Evolutionary conservation across 2,113 vertebrate species (phyloP).

Genomic region (Aplodontia rufa): DNA sequence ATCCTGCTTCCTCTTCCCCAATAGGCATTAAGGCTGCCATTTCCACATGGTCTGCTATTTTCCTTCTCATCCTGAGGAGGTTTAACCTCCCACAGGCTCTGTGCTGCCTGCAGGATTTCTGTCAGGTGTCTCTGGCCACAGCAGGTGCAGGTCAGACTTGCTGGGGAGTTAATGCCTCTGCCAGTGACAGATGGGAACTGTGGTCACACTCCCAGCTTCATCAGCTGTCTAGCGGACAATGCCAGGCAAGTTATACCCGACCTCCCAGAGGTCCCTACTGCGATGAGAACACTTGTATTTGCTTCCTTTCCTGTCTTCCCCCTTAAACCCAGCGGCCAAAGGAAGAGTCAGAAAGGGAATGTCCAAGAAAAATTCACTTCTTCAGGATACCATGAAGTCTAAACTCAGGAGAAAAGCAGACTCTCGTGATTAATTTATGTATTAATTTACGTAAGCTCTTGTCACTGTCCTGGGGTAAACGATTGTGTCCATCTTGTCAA

Average conservation of each 20-base stretch:
- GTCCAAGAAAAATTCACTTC: not conserved
- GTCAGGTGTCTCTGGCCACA: not conserved
- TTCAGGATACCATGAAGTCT: not conserved
- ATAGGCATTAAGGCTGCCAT: not conserved
- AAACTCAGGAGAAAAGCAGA: not conserved
- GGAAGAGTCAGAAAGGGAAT: not conserved
- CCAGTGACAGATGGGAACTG: not conserved
- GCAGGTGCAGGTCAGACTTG: not conserved
- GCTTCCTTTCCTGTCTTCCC: not conserved
- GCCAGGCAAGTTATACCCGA: not conserved
- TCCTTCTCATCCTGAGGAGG: not conserved
- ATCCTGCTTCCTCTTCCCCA: not conserved
- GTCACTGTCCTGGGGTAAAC: not conserved
- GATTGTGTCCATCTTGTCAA: not conserved
- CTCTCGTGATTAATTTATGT: not conserved
- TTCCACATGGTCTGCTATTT: not conserved
- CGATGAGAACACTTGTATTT: not conserved
- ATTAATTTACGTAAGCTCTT: not conserved
- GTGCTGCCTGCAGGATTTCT: not conserved
- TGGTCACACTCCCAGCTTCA: not conserved
- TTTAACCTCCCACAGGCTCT: not conserved
- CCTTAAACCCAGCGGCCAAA: not conserved
- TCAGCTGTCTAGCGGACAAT: fast-evolving
- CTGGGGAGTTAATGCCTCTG: not conserved
- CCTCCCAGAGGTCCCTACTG: not conserved